Evolutionary conservation across 2,888 invertebrate genomes (phyloP), one percentile per base, ranked within the genome.

Genomic region (Biston betularia): DNA sequence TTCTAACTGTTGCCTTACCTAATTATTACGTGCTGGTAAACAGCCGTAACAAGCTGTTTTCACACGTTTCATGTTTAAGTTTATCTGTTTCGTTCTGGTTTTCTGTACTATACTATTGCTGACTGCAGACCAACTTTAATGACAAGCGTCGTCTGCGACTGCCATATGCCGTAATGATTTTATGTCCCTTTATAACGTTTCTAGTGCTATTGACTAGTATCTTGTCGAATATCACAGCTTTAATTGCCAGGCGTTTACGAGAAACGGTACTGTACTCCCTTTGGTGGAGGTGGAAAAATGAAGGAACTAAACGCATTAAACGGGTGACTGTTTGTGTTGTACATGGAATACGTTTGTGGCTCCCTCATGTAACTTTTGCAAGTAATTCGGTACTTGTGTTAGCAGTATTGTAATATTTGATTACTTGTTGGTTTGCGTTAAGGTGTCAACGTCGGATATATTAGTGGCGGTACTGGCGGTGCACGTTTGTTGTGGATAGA

Each of bases 231-330:
- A 63, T 63, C 54, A 56, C 67, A 63, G 46, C 59, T 63, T 63
- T 68, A 68, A 68, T 68, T 68, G 67, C 50, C 34, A 52, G 63
- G 55, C 50, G 63, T 68, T 68, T 68, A 63, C 54, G 11, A 45
- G 42, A n/a, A 68, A 68, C 63, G 67, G 67, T 48, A 56, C 55
- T 45, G 38, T 12, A 8, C 42, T 24, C 8, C 40, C 12, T 11
- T 44, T 42, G 12, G 9, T 42, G 12, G 11, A 24, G 12, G 7
- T 44, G 42, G 44, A 5, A 24, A 44, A 42, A 33, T 44, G 24
- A 44, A 15, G 12, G 24, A 54, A 54, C 42, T 54, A 33, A 9
- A 44, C 12, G 8, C 38, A 14, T 5, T 8, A 15, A 7, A 8
- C 33, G 33, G 12, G 33, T 54, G 24, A 24, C 15, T 24, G 11